phyloP scores from a whole-genome alignment of 2,888 invertebrate species.

The Calameuta idolon region DNA sequence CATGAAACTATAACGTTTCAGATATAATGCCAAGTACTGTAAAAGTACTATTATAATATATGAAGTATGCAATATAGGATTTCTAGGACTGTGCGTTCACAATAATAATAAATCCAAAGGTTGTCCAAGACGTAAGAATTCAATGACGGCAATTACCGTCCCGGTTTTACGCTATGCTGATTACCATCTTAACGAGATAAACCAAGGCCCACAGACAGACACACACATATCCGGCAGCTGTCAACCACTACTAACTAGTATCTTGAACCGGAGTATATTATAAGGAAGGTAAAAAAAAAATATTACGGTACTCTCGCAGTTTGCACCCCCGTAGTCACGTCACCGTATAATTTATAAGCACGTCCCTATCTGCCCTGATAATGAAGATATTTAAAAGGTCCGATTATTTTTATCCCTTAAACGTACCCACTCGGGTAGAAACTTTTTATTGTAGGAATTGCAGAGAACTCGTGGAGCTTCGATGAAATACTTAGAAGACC shows the following conservation, averaged over 20 bases:
- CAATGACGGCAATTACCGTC: background rate
- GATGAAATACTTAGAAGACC: background rate
- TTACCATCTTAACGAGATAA: constrained; percentile 24
- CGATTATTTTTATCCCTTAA: background rate
- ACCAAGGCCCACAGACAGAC: background rate
- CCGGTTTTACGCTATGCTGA: constrained; percentile 11
- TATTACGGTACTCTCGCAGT: background rate
- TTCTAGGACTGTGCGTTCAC: background rate
- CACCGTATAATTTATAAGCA: background rate
- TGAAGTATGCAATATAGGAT: background rate
- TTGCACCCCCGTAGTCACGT: background rate
- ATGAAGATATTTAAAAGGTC: background rate
- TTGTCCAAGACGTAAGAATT: background rate
- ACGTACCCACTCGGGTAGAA: background rate
- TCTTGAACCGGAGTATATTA: background rate
- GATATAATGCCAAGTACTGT: background rate
- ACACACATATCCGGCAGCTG: background rate
- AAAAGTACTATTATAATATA: background rate
- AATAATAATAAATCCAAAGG: background rate
- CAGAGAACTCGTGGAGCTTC: background rate
- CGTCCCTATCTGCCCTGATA: background rate
- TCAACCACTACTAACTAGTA: constrained; percentile 2
- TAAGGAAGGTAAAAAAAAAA: background rate
- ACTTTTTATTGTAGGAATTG: background rate
- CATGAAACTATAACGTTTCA: background rate